Base-by-base conservation (phyloP, 2,113 vertebrate species). In the Melanostigma gelatinosum region DNA sequence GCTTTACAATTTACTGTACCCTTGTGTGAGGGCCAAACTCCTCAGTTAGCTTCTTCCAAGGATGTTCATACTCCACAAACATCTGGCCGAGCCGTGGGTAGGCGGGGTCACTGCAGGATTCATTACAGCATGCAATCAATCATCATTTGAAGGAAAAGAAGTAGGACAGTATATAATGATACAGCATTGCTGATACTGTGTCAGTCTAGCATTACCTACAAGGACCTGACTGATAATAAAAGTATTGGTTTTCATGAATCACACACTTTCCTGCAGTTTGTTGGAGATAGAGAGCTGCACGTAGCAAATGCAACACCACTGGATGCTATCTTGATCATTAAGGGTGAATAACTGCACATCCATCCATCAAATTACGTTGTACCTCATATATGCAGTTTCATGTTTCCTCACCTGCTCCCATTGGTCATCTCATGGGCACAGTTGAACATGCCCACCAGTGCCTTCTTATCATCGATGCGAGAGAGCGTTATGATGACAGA, bases 1-100 rank as follows among this genome's bases (percentile, higher is more conserved):
- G 4, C 34, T 50, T 38, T 36, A 44, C 11, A 10, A n/a, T 42
- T 12, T 38, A 20, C 20, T 69, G 67, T 54, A 97, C 98, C 96
- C 94, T 96, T 72, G 97, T 97, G 86, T 98, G 97, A 0, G 97
- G 97, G 5, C 96, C 96, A 84, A 99, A 99, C 85, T 99, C 98
- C 82, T 99, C 97, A 0, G 93, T 93, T 75, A 99, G 95, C 85
- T 99, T 98, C 89, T 96, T 98, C 91, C 96, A 93, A 20, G 97
- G 96, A 71, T 97, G 96, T 1, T 99, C 97, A 12, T 98, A 99
- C 71, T 98, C 97, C 80, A 97, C 58, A 46, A 98, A 88, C 97
- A 98, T 98, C 93, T 99, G 98, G 4, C 95, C 95, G 75, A 99
- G 93, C 6, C 97, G 95, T 20, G 97, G 94, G 57, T 96, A 98